Percentiles rank a stretch among this genome's conserved stretches.
Evolutionary conservation across 2,113 vertebrate genomes (phyloP).

Genomic region (Anolis sagrei): DNA sequence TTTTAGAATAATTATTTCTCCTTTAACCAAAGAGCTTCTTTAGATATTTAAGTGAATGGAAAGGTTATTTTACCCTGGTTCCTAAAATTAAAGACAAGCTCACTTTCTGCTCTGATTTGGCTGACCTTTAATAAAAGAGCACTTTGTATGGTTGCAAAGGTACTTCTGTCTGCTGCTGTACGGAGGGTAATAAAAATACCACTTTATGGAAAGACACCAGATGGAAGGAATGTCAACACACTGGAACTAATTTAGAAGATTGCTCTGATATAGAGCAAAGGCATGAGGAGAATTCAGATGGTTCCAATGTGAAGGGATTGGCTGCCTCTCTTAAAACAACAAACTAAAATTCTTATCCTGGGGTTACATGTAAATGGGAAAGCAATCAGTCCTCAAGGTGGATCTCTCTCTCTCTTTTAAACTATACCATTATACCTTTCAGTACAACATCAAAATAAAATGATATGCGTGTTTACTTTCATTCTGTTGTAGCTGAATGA

Average conservation of each 20-base stretch:
- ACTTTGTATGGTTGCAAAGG: slow-evolving; percentile 71
- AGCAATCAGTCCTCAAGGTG: slow-evolving; percentile 63
- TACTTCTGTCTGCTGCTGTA: slow-evolving; percentile 71
- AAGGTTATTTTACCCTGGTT: slow-evolving; percentile 59
- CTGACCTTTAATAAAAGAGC: slow-evolving; percentile 73
- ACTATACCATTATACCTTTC: neutral
- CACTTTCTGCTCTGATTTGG: slow-evolving; percentile 62
- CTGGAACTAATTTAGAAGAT: slow-evolving; percentile 75
- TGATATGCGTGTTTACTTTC: neutral
- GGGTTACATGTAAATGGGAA: slow-evolving; percentile 67
- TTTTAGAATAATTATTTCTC: slow-evolving; percentile 16
- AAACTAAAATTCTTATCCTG: slow-evolving; percentile 66
- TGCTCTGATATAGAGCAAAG: slow-evolving; percentile 70
- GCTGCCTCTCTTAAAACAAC: slow-evolving; percentile 70
- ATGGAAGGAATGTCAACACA: slow-evolving; percentile 73
- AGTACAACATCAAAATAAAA: slow-evolving; percentile 46
- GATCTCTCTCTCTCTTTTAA: slow-evolving; percentile 22
- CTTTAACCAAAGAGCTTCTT: slow-evolving; percentile 39
- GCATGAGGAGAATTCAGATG: slow-evolving; percentile 70
- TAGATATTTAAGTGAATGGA: slow-evolving; percentile 70
- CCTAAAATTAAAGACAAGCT: slow-evolving; percentile 69
- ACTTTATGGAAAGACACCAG: slow-evolving; percentile 69
- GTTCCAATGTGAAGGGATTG: slow-evolving; percentile 60
- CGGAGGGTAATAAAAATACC: slow-evolving; percentile 73
- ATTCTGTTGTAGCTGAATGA: slow-evolving; percentile 5